phyloP scores from a whole-genome alignment of 2,888 invertebrate species.

The Tetropium fuscum region DNA sequence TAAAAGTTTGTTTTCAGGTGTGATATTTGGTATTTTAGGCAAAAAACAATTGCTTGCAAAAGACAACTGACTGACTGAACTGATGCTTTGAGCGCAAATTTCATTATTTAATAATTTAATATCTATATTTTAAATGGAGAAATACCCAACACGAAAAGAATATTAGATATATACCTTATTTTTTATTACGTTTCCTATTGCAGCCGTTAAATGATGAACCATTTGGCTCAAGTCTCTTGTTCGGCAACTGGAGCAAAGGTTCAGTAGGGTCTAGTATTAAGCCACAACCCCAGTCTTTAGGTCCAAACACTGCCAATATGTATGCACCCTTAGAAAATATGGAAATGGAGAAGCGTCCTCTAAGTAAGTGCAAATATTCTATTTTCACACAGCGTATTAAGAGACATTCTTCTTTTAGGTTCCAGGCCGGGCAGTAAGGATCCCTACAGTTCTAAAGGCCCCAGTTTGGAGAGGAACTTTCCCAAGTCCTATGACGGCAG shows the following conservation, averaged over 20 bases:
- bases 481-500: slow-evolving; percentile 63
- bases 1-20: too few species aligned
- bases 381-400: too few species aligned
- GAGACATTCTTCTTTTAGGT: slow-evolving; percentile 30
- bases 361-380: slow-evolving; percentile 46
- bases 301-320: slow-evolving; percentile 64
- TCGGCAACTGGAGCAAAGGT: slow-evolving; percentile 62
- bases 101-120: too few species aligned
- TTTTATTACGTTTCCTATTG: too few species aligned
- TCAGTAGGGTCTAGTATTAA: slow-evolving; percentile 61
- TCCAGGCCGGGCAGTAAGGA: slow-evolving; percentile 53
- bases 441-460: slow-evolving; percentile 63
- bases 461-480: slow-evolving; percentile 60
- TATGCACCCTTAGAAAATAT: slow-evolving; percentile 67
- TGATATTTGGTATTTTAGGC: too few species aligned
- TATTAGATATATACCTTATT: too few species aligned
- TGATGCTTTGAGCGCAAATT: too few species aligned
- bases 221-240: slow-evolving; percentile 65
- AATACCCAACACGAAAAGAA: too few species aligned
- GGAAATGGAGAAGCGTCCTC: slow-evolving; percentile 57
- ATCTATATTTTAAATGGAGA: too few species aligned
- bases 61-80: too few species aligned
- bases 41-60: too few species aligned
- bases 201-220: slow-evolving; percentile 66
- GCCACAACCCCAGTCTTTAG: slow-evolving; percentile 32